Conservation (phyloP, 2,797 vertebrate species). For the Pantherophis vulpinus region DNA sequence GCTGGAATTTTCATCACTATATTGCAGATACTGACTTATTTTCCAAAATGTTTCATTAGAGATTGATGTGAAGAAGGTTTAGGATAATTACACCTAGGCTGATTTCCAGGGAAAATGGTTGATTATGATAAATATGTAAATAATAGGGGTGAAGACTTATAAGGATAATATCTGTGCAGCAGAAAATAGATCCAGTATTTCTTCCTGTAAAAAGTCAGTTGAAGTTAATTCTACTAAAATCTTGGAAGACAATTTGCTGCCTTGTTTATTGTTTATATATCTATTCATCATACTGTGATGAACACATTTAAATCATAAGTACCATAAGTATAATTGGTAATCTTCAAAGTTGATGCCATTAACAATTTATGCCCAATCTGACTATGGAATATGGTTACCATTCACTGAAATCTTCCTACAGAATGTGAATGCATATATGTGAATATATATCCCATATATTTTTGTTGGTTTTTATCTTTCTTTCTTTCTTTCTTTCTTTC, state of each 20-base stretch:
- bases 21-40: neutral
- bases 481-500: neutral
- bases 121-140: neutral
- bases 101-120: neutral
- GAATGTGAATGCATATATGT: neutral
- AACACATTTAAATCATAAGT: neutral
- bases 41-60: neutral
- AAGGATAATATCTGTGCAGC: neutral
- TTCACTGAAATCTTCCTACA: neutral
- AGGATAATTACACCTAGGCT: neutral
- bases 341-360: neutral
- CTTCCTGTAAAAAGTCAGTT: neutral
- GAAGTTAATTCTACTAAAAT: neutral
- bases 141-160: neutral
- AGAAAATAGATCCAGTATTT: neutral
- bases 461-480: neutral
- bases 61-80: neutral
- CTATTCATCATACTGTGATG: neutral
- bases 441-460: neutral
- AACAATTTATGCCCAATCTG: neutral
- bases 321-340: neutral
- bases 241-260: neutral
- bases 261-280: neutral
- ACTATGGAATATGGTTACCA: neutral
- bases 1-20: neutral